Percentiles rank a stretch among this genome's conserved stretches.
phyloP scores from a whole-genome alignment of 1,140 invertebrate genomes.

The Drosophila navojoa region DNA sequence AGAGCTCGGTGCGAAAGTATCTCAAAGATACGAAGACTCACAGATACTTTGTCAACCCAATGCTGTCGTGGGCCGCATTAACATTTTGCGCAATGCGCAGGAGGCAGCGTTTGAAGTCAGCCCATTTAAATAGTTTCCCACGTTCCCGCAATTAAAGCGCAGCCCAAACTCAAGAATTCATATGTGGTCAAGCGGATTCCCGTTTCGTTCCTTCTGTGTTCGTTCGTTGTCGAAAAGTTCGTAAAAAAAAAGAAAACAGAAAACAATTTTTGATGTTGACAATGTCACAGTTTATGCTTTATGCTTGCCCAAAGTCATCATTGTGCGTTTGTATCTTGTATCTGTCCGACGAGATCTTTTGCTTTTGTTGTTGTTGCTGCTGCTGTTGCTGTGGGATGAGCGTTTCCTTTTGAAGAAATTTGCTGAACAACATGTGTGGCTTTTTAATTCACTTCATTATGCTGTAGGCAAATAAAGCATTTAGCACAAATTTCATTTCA shows the following conservation, averaged over 20 bases:
- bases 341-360: slow-evolving; percentile 26
- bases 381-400: neutral
- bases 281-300: slow-evolving; percentile 46
- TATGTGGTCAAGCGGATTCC: slow-evolving; percentile 22
- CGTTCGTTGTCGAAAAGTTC: slow-evolving; percentile 5
- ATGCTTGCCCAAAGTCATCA: slow-evolving; percentile 30
- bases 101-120: slow-evolving; percentile 35
- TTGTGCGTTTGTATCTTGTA: slow-evolving; percentile 30
- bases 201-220: slow-evolving; percentile 1
- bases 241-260: slow-evolving; percentile 5
- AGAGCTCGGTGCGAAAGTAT: slow-evolving; percentile 50
- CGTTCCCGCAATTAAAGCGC: slow-evolving; percentile 74
- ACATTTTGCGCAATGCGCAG: slow-evolving; percentile 36
- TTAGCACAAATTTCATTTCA: slow-evolving; percentile 5
- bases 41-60: slow-evolving; percentile 43
- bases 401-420: slow-evolving; percentile 39
- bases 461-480: slow-evolving; percentile 58
- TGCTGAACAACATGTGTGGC: slow-evolving; percentile 76
- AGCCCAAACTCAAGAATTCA: slow-evolving; percentile 40
- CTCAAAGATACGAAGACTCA: slow-evolving; percentile 31
- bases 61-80: slow-evolving; percentile 11
- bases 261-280: slow-evolving; percentile 24
- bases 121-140: slow-evolving; percentile 76
- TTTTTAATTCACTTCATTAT: slow-evolving; percentile 78
- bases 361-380: too few species aligned